A percentile compares a stretch with the other conserved stretches of the same genome.
These are phyloP conservation scores for Leptinotarsa rubiginosa DNA, from an alignment of 2,888 invertebrate genomes.

Conservation along the genomic window DNA sequence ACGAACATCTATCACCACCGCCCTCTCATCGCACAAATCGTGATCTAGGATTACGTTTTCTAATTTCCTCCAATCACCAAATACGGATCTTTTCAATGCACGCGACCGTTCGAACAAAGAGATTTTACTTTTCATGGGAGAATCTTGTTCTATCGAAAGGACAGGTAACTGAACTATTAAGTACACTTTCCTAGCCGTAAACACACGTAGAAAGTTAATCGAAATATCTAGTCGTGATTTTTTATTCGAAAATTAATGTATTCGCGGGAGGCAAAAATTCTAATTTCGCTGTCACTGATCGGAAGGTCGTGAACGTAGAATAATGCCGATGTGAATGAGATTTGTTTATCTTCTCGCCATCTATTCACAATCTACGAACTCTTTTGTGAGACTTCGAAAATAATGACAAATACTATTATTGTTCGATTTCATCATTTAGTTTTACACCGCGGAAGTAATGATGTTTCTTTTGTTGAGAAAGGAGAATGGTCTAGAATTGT, in stretches of 20 bases:
- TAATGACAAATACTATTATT: slow-evolving; percentile 10
- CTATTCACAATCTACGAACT: neutral
- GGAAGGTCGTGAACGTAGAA: slow-evolving; percentile 1
- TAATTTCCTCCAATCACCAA: slow-evolving; percentile 14
- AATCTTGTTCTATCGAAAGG: neutral
- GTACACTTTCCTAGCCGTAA: slow-evolving; percentile 9
- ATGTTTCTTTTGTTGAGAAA: no score
- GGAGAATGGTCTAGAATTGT: no score
- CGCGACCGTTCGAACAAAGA: neutral
- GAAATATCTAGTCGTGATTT: slow-evolving; percentile 10
- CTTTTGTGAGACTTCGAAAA: slow-evolving; percentile 5
- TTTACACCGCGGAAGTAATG: neutral
- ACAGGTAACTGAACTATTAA: slow-evolving; percentile 9
- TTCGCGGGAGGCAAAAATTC: neutral
- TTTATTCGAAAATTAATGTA: slow-evolving; percentile 15
- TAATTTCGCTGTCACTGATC: slow-evolving; percentile 6
- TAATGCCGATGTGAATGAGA: slow-evolving; percentile 5
- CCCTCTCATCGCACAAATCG: neutral
- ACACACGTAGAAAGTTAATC: slow-evolving; percentile 20
- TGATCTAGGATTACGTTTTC: neutral
- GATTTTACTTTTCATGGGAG: slow-evolving; percentile 18
- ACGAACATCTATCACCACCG: neutral
- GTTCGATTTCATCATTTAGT: neutral
- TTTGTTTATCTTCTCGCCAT: slow-evolving; percentile 8
- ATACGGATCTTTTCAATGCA: neutral